Percentiles rank a stretch among this genome's conserved stretches.
phyloP scores from a whole-genome alignment of 2,797 vertebrate genomes.

The Lagodon rhomboides region DNA sequence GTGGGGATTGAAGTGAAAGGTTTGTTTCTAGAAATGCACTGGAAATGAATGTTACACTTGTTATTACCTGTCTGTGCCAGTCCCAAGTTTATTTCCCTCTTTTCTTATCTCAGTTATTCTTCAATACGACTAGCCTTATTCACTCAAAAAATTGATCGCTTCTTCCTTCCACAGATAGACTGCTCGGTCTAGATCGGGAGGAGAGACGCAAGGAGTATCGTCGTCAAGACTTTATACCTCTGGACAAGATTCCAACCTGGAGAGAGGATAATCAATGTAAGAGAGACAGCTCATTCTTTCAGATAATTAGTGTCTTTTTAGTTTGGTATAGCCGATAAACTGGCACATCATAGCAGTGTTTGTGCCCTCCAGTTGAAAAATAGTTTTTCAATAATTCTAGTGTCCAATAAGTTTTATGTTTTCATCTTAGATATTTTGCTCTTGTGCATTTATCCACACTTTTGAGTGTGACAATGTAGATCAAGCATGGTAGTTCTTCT shows the following conservation, averaged over 20 bases:
- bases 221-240: constrained; percentile 86
- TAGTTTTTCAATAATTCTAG: neutral
- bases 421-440: neutral
- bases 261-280: constrained; percentile 88
- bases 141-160: neutral
- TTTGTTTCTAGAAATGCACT: neutral
- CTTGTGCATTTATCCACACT: neutral
- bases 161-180: constrained; percentile 86
- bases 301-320: neutral
- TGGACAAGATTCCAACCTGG: constrained; percentile 92
- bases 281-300: constrained; percentile 13
- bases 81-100: neutral
- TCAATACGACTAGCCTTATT: constrained; percentile 5
- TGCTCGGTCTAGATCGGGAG: constrained; percentile 91
- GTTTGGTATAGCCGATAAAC: neutral
- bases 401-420: neutral
- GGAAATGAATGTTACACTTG: neutral
- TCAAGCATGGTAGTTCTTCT: neutral
- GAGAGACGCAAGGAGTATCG: constrained; percentile 94
- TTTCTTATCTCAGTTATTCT: neutral
- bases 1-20: neutral
- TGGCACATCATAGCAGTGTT: neutral
- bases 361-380: neutral
- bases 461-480: neutral
- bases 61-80: neutral